Base-by-base conservation (phyloP, 64 coral and sea anemone species). In the Actinia equina region DNA sequence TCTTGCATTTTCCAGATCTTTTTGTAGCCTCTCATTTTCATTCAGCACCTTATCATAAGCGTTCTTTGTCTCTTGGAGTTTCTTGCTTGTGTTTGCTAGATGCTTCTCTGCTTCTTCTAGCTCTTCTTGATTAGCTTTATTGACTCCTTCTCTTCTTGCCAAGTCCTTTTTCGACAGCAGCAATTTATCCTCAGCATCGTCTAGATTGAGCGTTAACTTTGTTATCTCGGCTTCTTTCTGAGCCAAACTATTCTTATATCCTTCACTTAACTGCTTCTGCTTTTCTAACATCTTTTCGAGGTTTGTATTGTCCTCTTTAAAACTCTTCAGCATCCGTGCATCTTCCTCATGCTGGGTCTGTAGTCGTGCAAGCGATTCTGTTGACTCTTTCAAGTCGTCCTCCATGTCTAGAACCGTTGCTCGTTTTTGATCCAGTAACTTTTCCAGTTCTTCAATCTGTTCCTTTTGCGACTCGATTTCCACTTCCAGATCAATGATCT, bases 401-500 rank as follows among this genome's bases (percentile, higher is more conserved):
- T 97, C 94, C 18, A 93, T 71, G 17, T 64, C 67, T 6, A 45
- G 43, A 7, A 79, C 54, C 17, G 82, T 97, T 44, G 81, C 91
- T 44, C 86, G 86, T 30, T 83, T 93, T 54, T 87, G 37, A 59
- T 84, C 88, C 30, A 97, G 71, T 16, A 85, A 49, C 60, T 97
- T 93, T 93, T 97, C 94, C 52, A 97, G 77, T n/a, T 93, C 84
- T 37, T 90, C 86, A 30, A 88, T 97, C 30, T 83, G 89, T 86
- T 89, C 89, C 55, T 97, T 86, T 52, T 89, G 94, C n/a, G 82
- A 80, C 46, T 97, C 94, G 49, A 71, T 91, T 7, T 81, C 64
- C 18, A 58, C 70, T 76, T 93, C 94, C 59, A 97, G 86, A 17
- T 97, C 94, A n/a, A 86, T 83, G 9, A 97, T 71, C 55, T 58